Base-by-base conservation (phyloP, 2,113 vertebrate species). In the Gymnarchus niloticus region DNA sequence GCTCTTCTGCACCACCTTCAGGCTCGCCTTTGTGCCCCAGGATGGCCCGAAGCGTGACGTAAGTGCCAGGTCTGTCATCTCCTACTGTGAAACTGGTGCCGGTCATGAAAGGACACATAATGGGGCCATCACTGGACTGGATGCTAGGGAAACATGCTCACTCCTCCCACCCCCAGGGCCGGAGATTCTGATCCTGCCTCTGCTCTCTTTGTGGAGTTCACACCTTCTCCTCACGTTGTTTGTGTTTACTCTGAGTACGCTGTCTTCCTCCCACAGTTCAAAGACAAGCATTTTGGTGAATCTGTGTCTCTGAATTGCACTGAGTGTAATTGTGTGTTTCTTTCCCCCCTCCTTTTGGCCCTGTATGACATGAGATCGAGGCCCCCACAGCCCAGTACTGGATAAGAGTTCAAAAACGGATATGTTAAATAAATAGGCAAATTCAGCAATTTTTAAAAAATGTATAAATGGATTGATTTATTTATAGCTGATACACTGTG, bases 1-100 rank as follows among this genome's bases (percentile, higher is more conserved):
- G 0, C 92, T 97, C 86, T 95, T 96, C 88, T 98, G 96, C 76
- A 97, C 96, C 57, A 96, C 95, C 88, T 94, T 96, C 90, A 94
- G 97, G 44, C 95, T 97, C 78, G 95, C 94, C 19, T 98, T 98
- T 14, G 91, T 96, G 17, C 95, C 96, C 6, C 93, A 95, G 86
- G 92, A 94, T 88, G 87, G 92, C 86, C 88, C 89, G 51, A 94
- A 92, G 89, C 87, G 93, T 46, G 91, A 93, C 7, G 95, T 94
- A 87, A 94, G 94, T 90, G 10, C 25, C 17, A 77, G 49, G 65
- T 33, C 80, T 82, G 51, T 49, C 84, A 54, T 56, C 65, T 51
- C 19, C 51, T 17, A 4, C 83, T 37, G 48, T 54, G 12, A 33
- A 5, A 19, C 51, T 33, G n/a, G 41, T 52, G 59, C 25, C 7